A percentile compares a stretch with the other conserved stretches of the same genome.
Evolutionary conservation across 2,888 invertebrate species (phyloP).

Genomic region (Phorcus lineatus): DNA sequence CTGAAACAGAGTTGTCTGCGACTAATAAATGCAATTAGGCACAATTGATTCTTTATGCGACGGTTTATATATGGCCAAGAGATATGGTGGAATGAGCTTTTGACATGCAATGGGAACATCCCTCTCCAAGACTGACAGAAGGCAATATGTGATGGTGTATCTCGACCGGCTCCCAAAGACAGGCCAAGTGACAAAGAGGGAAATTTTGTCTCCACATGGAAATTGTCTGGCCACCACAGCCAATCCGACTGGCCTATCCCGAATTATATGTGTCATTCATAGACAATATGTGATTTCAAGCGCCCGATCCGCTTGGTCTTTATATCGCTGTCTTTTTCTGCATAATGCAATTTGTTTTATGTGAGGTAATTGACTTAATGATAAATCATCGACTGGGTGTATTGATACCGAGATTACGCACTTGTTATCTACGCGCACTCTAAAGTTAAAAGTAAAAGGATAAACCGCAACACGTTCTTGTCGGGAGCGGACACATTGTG

Average conservation of each 20-base stretch:
- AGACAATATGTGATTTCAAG: not conserved
- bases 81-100: not conserved
- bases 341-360: not conserved
- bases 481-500: too few relatives aligned
- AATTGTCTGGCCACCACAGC: not conserved
- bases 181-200: conserved; percentile 8
- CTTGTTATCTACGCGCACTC: not conserved
- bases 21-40: conserved; percentile 31
- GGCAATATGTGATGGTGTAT: not conserved
- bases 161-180: not conserved
- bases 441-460: not conserved
- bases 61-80: not conserved
- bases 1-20: conserved; percentile 11
- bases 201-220: not conserved
- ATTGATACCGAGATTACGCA: not conserved
- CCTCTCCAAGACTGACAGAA: not conserved
- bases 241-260: not conserved
- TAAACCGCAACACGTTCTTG: too few relatives aligned
- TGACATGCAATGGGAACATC: conserved; percentile 22
- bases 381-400: not conserved
- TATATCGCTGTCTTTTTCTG: not conserved
- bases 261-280: not conserved
- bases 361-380: not conserved
- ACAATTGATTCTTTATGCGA: conserved; percentile 27
- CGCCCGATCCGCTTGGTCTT: not conserved